Evolutionary conservation across 1,140 invertebrate species (phyloP), one percentile per base, ranked within the genome.

Genomic region (Schlechtendalia chinensis): DNA sequence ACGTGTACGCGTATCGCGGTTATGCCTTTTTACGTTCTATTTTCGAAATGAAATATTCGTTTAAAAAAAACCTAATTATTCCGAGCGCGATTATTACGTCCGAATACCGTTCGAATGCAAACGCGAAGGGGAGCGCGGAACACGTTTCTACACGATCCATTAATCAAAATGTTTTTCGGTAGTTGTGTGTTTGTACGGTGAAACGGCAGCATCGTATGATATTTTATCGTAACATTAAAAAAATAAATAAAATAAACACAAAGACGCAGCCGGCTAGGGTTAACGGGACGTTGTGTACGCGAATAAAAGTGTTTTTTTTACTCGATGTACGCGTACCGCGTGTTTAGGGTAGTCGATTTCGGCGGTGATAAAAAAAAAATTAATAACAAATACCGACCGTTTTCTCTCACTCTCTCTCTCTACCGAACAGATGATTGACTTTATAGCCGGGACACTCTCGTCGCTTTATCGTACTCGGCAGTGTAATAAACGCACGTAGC

Each of bases 131-230:
- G 39, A 22, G 29, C 1, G 29, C 32, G 14, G 1, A 24, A 17
- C 45, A 17, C 22, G 6, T 45, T 45, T 69, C 39, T 67, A 45
- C 19, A 32, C 22, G 24, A 22, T 19, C 65, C 22, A n/a, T 39
- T 47, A 69, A 69, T 69, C n/a, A 69, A 24, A n/a, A 69, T 47
- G 39, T 69, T 69, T 39, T 69, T 69, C 65, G 32, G 22, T 69
- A 69, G 47, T 39, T 39, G 32, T 39, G 32, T 39, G 8, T 50
- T 47, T 17, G 14, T 69, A 2, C 29, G 5, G 0, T 24, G 39
- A 0, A 17, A 47, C 12, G 1, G 47, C 47, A 17, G 45, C 0
- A 69, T 8, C 1, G n/a, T 24, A 47, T 47, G 24, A 45, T 39
- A 39, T 39, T 69, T 47, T 69, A 69, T 16, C 14, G 22, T 4